These are phyloP conservation scores for Astreopora myriophthalma DNA, from an alignment of 64 coral and sea anemone species.

Conservation along the genomic window DNA sequence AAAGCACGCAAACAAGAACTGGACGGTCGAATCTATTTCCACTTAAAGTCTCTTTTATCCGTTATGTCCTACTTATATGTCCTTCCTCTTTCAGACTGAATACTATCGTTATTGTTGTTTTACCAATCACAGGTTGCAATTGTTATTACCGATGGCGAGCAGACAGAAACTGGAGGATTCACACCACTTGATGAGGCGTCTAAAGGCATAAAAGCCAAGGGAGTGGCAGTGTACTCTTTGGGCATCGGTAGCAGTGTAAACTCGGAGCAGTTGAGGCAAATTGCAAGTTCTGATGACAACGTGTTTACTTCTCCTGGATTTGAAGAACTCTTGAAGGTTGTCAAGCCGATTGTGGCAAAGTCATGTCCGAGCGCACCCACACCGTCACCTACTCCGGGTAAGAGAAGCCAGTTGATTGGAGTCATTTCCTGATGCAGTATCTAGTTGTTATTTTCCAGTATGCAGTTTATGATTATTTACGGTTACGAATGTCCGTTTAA, in stretches of 20 bases:
- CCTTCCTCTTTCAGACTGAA: no score
- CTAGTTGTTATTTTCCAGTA: no score
- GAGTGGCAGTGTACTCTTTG: constrained; percentile 9
- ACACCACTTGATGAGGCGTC: constrained; percentile 14
- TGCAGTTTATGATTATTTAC: no score
- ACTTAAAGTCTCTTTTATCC: no score
- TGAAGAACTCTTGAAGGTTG: neutral
- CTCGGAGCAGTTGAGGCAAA: neutral
- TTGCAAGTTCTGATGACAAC: constrained; percentile 5
- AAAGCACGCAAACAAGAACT: no score
- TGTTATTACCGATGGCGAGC: constrained; percentile 68
- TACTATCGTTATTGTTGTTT: no score
- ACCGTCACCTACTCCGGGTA: neutral
- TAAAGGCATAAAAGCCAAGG: constrained; percentile 13
- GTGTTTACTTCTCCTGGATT: neutral
- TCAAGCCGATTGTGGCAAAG: constrained; percentile 3
- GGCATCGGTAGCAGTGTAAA: neutral
- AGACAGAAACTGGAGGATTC: neutral
- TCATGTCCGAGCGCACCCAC: neutral
- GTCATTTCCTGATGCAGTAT: no score
- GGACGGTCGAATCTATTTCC: no score
- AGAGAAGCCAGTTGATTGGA: no score
- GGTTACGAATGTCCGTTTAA: no score
- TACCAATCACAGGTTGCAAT: constrained; percentile 52
- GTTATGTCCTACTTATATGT: no score